Evolutionary conservation across 2,888 invertebrate genomes (phyloP).

Genomic region (Pheosia gnoma): DNA sequence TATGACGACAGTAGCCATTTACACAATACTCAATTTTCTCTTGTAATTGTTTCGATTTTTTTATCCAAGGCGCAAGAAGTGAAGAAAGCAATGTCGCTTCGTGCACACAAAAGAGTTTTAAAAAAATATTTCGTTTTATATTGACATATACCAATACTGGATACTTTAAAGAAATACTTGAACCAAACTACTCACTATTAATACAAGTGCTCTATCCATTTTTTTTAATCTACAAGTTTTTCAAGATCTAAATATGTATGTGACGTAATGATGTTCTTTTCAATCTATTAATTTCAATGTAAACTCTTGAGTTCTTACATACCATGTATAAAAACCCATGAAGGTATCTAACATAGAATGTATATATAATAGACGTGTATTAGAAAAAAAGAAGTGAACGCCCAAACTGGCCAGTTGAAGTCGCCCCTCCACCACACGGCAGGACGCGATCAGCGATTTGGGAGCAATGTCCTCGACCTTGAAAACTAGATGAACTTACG

Average conservation of each 20-base stretch:
- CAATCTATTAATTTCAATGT: neutral
- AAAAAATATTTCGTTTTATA: neutral
- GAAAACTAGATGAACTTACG: conserved; percentile 82
- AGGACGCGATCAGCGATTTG: conserved; percentile 81
- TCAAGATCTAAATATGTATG: neutral
- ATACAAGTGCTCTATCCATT: neutral
- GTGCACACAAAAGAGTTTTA: neutral
- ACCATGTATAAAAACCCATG: conserved; percentile 32
- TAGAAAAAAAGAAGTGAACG: conserved; percentile 71
- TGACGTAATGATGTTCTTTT: neutral
- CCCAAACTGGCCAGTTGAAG: conserved; percentile 71
- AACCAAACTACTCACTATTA: no score
- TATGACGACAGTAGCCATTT: conserved; percentile 57
- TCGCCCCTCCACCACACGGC: conserved; percentile 60
- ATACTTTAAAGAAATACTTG: neutral
- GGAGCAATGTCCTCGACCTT: conserved; percentile 84
- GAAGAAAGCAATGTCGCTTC: neutral
- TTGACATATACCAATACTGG: neutral
- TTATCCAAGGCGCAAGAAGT: conserved; percentile 10
- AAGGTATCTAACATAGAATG: conserved; percentile 30
- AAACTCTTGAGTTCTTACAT: conserved; percentile 21
- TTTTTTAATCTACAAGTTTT: neutral
- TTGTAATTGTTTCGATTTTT: conserved; percentile 32
- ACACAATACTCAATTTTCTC: conserved; percentile 34
- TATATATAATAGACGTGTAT: conserved; percentile 49